Evolutionary conservation across 1,140 invertebrate genomes (phyloP).

Genomic region (Trachelipus rathkii): DNA sequence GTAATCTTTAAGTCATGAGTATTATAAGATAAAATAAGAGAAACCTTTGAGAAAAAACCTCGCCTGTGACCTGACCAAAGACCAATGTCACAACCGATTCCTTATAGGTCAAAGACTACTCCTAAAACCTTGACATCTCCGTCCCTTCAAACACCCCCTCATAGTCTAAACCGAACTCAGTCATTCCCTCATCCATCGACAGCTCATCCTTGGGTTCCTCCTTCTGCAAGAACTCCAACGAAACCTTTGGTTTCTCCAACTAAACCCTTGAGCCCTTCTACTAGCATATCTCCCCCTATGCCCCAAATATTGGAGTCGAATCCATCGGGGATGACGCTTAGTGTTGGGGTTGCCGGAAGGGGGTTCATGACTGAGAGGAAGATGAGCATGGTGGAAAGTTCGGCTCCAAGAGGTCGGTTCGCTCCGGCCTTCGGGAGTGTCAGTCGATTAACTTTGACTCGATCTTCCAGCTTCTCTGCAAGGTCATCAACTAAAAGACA

Average conservation of each 20-base stretch:
- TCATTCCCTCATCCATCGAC: not conserved
- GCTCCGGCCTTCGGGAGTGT: conserved; percentile 31
- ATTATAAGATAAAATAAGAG: too few species aligned
- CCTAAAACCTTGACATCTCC: not conserved
- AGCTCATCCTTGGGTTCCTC: not conserved
- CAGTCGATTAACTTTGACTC: conserved; percentile 20
- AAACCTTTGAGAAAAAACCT: too few species aligned
- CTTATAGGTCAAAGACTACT: not conserved
- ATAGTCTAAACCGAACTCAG: not conserved
- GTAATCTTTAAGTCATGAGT: too few species aligned
- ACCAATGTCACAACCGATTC: not conserved
- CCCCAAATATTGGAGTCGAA: not conserved
- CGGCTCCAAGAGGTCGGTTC: conserved; percentile 30
- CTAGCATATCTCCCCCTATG: not conserved
- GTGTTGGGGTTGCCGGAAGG: not conserved
- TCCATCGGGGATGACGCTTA: not conserved
- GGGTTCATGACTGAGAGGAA: not conserved
- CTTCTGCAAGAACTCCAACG: not conserved
- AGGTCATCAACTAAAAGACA: conserved; percentile 20
- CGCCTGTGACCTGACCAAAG: too few species aligned
- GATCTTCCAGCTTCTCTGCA: conserved; percentile 27
- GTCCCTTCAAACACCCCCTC: not conserved
- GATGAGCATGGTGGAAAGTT: conserved; percentile 24
- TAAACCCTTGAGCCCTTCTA: not conserved
- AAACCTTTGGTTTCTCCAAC: not conserved